Evolutionary conservation across 2,113 vertebrate genomes (phyloP).

Genomic region (Tinamus guttatus): DNA sequence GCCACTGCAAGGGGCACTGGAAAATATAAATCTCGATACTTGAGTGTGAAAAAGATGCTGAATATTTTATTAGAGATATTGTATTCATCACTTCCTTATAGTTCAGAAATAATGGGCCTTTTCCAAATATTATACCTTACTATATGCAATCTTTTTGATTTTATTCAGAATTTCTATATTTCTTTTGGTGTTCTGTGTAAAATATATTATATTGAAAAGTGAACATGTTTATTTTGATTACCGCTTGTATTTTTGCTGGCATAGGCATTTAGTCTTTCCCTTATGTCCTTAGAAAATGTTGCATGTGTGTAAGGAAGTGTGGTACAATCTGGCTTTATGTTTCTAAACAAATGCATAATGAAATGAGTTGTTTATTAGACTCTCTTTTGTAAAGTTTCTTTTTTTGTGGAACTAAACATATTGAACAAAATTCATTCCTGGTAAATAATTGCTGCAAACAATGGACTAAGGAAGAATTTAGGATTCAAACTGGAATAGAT

Average conservation of each 20-base stretch:
- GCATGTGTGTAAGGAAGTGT: background rate
- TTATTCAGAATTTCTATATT: background rate
- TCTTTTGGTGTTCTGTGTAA: background rate
- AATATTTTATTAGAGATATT: background rate
- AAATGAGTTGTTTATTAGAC: background rate
- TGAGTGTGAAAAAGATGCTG: background rate
- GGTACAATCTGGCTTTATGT: background rate
- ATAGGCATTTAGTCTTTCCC: background rate
- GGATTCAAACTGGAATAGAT: background rate
- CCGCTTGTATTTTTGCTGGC: background rate
- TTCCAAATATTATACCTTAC: background rate
- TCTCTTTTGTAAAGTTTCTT: background rate
- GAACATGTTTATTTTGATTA: background rate
- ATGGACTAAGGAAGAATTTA: background rate
- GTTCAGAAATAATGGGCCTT: background rate
- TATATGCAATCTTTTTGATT: background rate
- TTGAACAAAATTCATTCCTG: background rate
- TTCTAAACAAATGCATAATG: background rate
- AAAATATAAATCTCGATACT: background rate
- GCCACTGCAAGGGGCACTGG: background rate
- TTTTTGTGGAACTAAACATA: background rate
- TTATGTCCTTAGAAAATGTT: background rate
- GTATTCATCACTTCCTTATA: background rate
- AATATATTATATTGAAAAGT: background rate
- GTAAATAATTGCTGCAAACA: background rate